Conservation (phyloP, 2,888 invertebrate genomes). For the Dendrolimus pini region DNA sequence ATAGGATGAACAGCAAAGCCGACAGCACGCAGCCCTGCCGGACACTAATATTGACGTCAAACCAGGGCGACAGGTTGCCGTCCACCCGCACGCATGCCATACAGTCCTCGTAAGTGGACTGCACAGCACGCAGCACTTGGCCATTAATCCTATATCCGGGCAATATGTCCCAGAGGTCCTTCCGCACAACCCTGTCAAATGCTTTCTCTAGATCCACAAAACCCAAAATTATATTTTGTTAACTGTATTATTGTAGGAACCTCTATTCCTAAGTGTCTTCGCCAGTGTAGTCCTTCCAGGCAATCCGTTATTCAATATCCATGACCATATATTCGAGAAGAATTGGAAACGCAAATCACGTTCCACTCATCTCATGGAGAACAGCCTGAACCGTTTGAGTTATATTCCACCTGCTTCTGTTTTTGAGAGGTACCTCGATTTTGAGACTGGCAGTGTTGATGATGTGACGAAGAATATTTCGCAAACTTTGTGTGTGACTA, state of each 20-base stretch:
- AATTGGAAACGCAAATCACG: conserved; percentile 43
- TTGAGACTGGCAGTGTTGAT: conserved; percentile 49
- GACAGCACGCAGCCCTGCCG: too few relatives aligned
- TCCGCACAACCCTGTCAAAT: too few relatives aligned
- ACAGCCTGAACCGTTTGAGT: conserved; percentile 49
- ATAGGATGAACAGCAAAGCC: too few relatives aligned
- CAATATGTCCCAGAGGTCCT: too few relatives aligned
- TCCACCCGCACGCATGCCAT: too few relatives aligned
- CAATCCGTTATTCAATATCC: conserved; percentile 39
- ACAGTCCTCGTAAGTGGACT: too few relatives aligned
- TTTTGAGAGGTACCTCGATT: conserved; percentile 58
- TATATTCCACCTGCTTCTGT: conserved; percentile 60
- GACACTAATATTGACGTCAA: too few relatives aligned
- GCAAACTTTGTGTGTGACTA: conserved; percentile 61
- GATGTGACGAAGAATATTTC: conserved; percentile 60
- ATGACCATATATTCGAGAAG: conserved; percentile 49
- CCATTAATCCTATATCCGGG: too few relatives aligned
- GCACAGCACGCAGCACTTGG: too few relatives aligned
- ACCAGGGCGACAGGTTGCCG: too few relatives aligned
- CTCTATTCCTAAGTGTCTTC: conserved; percentile 47
- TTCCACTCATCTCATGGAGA: conserved; percentile 57
- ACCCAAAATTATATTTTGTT: too few relatives aligned
- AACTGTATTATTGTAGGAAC: conserved; percentile 38
- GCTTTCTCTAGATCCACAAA: too few relatives aligned
- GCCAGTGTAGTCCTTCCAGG: conserved; percentile 49